phyloP scores from a whole-genome alignment of 92 coral and sea anemone species.

The Metridium senile region DNA sequence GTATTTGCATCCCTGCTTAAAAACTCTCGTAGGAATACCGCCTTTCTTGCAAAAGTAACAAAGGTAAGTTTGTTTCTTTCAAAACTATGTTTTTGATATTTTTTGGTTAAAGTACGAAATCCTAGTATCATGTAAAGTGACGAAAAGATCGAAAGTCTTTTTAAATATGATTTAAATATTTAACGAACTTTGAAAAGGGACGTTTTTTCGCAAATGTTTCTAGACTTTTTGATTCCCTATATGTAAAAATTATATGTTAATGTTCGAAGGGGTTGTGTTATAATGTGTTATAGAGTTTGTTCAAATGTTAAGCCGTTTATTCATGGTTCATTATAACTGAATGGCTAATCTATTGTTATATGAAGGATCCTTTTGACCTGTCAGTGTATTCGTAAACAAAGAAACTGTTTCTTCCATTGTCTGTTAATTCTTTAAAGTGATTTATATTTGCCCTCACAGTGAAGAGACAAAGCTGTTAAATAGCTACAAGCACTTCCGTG shows the following conservation, averaged over 20 bases:
- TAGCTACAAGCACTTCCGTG: not conserved
- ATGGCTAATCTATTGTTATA: not conserved
- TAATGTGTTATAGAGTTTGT: not conserved
- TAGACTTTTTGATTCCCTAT: not conserved
- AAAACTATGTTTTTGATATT: not conserved
- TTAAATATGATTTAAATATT: conserved; percentile 1
- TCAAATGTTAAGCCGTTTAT: not conserved
- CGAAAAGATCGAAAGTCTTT: not conserved
- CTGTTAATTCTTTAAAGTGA: not conserved
- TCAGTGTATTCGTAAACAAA: conserved; percentile 5
- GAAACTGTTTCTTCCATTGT: not conserved
- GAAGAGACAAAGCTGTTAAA: not conserved
- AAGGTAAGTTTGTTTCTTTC: not conserved
- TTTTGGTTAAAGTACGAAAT: not conserved
- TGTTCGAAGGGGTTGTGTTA: not conserved
- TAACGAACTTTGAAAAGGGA: not conserved
- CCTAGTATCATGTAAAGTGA: not conserved
- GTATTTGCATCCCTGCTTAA: not conserved
- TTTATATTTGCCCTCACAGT: not conserved
- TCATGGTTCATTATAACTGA: not conserved
- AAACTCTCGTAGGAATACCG: not conserved
- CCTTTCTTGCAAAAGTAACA: not conserved
- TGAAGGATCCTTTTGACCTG: not conserved
- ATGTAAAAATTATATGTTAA: not conserved
- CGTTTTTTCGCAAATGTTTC: not conserved